phyloP scores from a whole-genome alignment of 1,140 invertebrate species.

The Drosophila carrolli region DNA sequence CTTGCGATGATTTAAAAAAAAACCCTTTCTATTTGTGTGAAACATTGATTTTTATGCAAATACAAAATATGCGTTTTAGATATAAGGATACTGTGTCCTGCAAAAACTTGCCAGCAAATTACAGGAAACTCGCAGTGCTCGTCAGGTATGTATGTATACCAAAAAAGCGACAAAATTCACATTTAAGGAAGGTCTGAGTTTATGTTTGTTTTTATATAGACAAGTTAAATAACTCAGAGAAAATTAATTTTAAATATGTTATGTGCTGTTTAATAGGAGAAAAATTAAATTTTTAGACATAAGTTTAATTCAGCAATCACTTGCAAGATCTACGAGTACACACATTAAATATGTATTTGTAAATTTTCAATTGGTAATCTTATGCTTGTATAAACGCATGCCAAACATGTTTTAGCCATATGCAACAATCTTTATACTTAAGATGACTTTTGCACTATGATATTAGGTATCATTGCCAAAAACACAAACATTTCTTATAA shows the following conservation, averaged over 20 bases:
- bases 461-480: background rate
- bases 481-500: background rate
- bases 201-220: background rate
- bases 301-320: background rate
- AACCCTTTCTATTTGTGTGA: constrained; percentile 16
- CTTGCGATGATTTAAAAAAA: constrained; percentile 17
- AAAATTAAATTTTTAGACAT: background rate
- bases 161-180: background rate
- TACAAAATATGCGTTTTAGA: constrained; percentile 85
- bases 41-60: constrained; percentile 29
- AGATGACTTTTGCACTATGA: background rate
- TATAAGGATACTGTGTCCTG: constrained; percentile 89
- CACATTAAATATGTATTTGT: background rate
- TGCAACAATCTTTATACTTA: background rate
- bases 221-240: background rate
- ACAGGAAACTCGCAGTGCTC: constrained; percentile 89
- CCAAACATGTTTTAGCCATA: background rate
- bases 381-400: constrained; percentile 3
- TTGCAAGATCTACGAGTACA: background rate
- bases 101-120: constrained; percentile 89
- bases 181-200: background rate
- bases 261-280: background rate
- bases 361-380: background rate
- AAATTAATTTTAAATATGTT: background rate
- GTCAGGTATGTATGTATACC: constrained; percentile 86